Percentiles rank a stretch among this genome's conserved stretches.
Evolutionary conservation across 2,888 invertebrate genomes (phyloP).

Genomic region (Lepidochrysops patricia): DNA sequence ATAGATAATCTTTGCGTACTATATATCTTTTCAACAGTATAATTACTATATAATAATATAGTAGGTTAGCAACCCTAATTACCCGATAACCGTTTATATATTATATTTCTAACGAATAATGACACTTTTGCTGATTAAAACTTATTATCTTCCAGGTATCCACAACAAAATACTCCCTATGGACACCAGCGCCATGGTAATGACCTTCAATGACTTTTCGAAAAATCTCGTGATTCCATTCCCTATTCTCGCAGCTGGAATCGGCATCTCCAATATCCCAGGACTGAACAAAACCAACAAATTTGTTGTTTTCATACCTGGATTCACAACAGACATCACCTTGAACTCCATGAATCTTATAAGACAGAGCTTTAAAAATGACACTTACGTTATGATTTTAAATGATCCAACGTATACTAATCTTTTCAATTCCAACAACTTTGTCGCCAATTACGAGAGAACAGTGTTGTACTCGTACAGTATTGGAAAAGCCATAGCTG

Average conservation of each 20-base stretch:
- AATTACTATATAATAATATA: too few relatives aligned
- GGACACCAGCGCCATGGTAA: slow-evolving; percentile 38
- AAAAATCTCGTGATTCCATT: slow-evolving; percentile 35
- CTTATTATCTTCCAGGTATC: slow-evolving; percentile 40
- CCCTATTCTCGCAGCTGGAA: slow-evolving; percentile 40
- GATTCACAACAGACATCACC: slow-evolving; percentile 54
- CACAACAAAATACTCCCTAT: slow-evolving; percentile 41
- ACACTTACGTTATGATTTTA: slow-evolving; percentile 56
- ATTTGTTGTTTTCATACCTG: slow-evolving; percentile 53
- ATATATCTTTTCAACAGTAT: too few relatives aligned
- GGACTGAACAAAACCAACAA: slow-evolving; percentile 43
- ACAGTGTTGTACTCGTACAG: slow-evolving; percentile 54
- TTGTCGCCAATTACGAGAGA: slow-evolving; percentile 52
- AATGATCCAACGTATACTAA: slow-evolving; percentile 61
- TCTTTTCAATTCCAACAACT: slow-evolving; percentile 35
- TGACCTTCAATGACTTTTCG: slow-evolving; percentile 45
- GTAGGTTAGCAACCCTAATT: too few relatives aligned
- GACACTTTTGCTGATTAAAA: too few relatives aligned
- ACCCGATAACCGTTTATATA: too few relatives aligned
- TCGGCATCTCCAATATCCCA: slow-evolving; percentile 39
- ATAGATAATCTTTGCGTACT: too few relatives aligned
- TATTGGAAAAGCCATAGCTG: slow-evolving; percentile 50
- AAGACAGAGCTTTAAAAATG: slow-evolving; percentile 44
- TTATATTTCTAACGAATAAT: too few relatives aligned
- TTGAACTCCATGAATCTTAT: slow-evolving; percentile 48